Evolutionary conservation across 2,888 invertebrate genomes (phyloP).

Genomic region (Perizoma affinitatum): DNA sequence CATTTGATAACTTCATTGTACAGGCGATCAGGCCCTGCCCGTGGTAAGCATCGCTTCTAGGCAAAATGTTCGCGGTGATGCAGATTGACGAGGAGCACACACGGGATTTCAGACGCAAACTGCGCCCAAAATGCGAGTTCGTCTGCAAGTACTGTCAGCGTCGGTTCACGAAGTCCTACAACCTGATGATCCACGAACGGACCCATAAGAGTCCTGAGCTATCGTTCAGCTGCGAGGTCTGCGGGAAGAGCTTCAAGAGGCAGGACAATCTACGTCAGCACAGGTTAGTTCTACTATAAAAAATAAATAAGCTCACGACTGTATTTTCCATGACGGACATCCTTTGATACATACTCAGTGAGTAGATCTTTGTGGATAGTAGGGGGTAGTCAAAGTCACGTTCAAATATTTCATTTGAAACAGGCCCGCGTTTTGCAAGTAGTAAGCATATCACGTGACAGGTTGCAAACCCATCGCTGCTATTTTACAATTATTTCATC

Average conservation of each 20-base stretch:
- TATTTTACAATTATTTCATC: no score
- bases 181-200: constrained; percentile 98
- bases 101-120: constrained; percentile 93
- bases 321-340: no score
- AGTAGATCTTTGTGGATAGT: no score
- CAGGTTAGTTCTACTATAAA: constrained; percentile 90
- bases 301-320: no score
- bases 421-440: no score
- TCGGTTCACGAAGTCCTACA: constrained; percentile 99
- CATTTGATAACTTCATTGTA: constrained; percentile 73
- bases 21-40: constrained; percentile 82
- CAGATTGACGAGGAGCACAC: constrained; percentile 94
- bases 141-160: constrained; percentile 99
- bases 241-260: constrained; percentile 98
- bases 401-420: no score
- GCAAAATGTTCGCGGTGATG: constrained; percentile 95
- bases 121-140: constrained; percentile 98
- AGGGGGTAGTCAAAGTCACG: no score
- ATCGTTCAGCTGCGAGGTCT: constrained; percentile 98
- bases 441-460: no score
- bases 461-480: no score
- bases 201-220: constrained; percentile 98
- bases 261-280: constrained; percentile 98
- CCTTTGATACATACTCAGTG: no score
- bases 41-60: constrained; percentile 77